A percentile compares a stretch with the other conserved stretches of the same genome.
Evolutionary conservation across 92 coral and sea anemone species (phyloP).

Genomic region (Porites evermanni): DNA sequence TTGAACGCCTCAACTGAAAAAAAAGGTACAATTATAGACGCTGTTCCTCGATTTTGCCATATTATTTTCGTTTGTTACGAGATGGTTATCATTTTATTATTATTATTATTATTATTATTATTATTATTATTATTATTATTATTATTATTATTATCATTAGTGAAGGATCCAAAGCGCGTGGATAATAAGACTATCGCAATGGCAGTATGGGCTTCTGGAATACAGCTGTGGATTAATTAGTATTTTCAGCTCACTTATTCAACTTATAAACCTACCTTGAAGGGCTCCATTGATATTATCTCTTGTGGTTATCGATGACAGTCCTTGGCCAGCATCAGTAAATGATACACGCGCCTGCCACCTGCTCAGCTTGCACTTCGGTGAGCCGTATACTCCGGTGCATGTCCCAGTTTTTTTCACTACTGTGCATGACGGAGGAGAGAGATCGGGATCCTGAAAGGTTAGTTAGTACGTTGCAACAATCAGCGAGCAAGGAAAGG

Average conservation of each 20-base stretch:
- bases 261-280: conserved; percentile 2
- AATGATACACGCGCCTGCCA: conserved; percentile 35
- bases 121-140: no score
- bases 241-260: not conserved
- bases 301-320: conserved; percentile 37
- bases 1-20: conserved; percentile 40
- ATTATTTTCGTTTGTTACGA: no score
- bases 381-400: conserved; percentile 4
- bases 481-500: no score
- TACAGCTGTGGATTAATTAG: no score
- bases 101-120: no score
- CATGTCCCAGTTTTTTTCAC: conserved; percentile 33
- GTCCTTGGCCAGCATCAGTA: conserved; percentile 45
- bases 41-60: not conserved
- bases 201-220: not conserved
- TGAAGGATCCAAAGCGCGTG: no score
- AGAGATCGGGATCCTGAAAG: conserved; percentile 25
- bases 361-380: conserved; percentile 8
- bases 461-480: no score
- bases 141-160: no score
- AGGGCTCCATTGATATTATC: conserved; percentile 29
- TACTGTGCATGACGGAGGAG: conserved; percentile 47
- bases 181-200: no score
- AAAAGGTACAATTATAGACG: not conserved
- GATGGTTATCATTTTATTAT: no score